Conservation (phyloP, 1,140 invertebrate species). For the Nasonia giraulti region DNA sequence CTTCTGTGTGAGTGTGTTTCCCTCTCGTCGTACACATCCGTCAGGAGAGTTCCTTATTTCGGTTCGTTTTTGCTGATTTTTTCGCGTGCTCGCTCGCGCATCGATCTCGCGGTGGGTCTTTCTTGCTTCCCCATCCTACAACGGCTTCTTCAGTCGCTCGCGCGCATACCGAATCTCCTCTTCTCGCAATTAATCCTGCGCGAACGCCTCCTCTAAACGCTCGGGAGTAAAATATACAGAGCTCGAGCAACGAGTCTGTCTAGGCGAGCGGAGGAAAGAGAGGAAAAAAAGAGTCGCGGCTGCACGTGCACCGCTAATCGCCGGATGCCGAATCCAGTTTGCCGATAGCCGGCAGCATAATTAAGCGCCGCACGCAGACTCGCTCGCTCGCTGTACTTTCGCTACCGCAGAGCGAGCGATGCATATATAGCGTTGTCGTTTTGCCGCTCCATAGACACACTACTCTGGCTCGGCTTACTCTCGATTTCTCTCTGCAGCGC, state of each 20-base stretch:
- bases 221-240: not conserved
- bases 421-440: constrained; percentile 12
- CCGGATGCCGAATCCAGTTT: constrained; percentile 50
- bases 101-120: not conserved
- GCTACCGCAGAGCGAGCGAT: not conserved
- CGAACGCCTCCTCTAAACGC: too few species aligned
- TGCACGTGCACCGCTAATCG: constrained; percentile 32
- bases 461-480: constrained; percentile 43
- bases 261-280: not conserved
- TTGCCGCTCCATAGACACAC: constrained; percentile 6
- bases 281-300: not conserved
- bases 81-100: not conserved
- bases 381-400: not conserved
- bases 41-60: not conserved
- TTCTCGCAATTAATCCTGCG: not conserved
- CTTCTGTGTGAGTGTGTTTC: not conserved
- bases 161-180: not conserved
- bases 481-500: constrained; percentile 26
- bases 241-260: not conserved
- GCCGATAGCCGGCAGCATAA: constrained; percentile 24
- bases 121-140: too few species aligned
- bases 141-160: too few species aligned
- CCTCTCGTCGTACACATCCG: not conserved
- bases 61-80: not conserved
- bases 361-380: constrained; percentile 18